Evolutionary conservation across 2,797 vertebrate species (phyloP), one percentile per base, ranked within the genome.

Genomic region (Poecile montanus): DNA sequence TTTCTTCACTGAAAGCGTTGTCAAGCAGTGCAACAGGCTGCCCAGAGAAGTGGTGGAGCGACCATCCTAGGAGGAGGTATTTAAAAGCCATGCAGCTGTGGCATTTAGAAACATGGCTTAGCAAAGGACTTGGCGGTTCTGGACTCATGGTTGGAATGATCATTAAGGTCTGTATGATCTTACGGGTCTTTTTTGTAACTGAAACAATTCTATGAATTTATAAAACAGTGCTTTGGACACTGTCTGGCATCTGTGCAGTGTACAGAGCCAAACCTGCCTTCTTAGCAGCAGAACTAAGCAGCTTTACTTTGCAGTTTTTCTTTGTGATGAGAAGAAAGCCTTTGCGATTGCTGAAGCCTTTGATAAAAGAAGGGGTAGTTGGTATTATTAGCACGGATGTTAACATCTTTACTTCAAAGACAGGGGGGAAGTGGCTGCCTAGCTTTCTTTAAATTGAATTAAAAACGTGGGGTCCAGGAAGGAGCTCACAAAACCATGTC

Each of bases 401-500:
- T 88, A 86, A 71, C 82, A 80, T 80, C 58, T 94, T 94, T 80
- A 85, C 85, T 92, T 85, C 76, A 81, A 92, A 85, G 82, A 79
- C 16, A 14, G 9, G 5, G 66, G 83, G 89, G 90, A 95, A 88
- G 88, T 94, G 90, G 90, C 88, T 95, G 74, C 71, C 80, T 50
- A 42, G 45, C 56, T 85, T 94, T 86, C 92, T 94, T 92, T 88
- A 94, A 91, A 88, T 61, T 68, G 86, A 95, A 88, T 94, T 90
- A 54, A 93, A 82, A 89, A 86, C 1, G 3, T 83, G 80, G 78
- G 77, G 85, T 94, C 88, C 65, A 73, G 90, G 90, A 93, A 94
- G 29, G 85, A 90, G 88, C 61, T 95, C 86, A 90, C 78, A 82
- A 89, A 93, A 90, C 73, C 91, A 88, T 95, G 91, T 91, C 95